These are phyloP conservation scores for Noctua janthe DNA, from an alignment of 2,888 invertebrate genomes.

Conservation along the genomic window DNA sequence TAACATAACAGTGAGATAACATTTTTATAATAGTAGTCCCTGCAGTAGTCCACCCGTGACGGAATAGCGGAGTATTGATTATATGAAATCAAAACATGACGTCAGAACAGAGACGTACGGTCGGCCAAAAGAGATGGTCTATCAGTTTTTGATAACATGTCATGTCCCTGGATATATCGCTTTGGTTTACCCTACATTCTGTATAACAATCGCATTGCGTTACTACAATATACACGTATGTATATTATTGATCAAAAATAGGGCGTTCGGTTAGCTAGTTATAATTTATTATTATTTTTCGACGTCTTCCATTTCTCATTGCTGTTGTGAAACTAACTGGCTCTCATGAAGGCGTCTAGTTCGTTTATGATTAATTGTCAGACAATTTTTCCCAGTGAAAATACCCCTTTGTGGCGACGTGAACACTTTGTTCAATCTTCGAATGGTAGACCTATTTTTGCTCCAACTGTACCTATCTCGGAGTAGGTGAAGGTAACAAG, in stretches of 20 bases:
- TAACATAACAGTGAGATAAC: not conserved
- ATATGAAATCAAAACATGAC: constrained; percentile 56
- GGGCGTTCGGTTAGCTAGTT: not conserved
- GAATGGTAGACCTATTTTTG: not conserved
- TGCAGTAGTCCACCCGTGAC: constrained; percentile 26
- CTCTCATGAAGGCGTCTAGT: not conserved
- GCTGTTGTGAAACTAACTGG: not conserved
- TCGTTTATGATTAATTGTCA: not conserved
- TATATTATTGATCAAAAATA: not conserved
- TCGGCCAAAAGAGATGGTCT: not conserved
- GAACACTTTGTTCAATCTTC: not conserved
- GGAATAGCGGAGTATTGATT: constrained; percentile 52
- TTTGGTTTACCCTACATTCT: not conserved
- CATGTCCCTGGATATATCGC: not conserved
- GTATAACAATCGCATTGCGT: not conserved
- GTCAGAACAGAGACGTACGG: constrained; percentile 35
- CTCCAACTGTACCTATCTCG: not conserved
- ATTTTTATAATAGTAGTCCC: not conserved
- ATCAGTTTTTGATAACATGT: not conserved
- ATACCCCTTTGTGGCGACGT: not conserved
- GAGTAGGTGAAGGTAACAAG: not conserved
- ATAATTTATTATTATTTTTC: not conserved
- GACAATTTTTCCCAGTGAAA: not conserved
- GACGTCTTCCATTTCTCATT: not conserved
- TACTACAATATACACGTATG: no score